phyloP scores from a whole-genome alignment of 2,888 invertebrate species.

The Cremastinae sp. region DNA sequence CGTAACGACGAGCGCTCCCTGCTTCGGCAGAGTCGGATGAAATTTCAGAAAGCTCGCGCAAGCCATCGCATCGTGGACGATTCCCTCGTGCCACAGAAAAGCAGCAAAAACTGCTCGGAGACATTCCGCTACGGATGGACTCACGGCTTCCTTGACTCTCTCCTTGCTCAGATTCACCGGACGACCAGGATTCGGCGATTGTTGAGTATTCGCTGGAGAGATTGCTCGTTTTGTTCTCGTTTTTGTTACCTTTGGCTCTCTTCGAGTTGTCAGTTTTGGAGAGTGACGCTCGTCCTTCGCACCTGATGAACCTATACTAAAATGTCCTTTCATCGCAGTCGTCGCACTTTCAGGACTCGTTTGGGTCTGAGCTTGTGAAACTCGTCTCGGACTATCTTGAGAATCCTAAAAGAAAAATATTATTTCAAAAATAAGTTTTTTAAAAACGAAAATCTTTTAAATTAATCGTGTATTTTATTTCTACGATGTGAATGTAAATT shows the following conservation, averaged over 20 bases:
- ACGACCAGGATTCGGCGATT: slow-evolving; percentile 75
- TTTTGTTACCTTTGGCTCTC: slow-evolving; percentile 80
- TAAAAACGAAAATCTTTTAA: not conserved
- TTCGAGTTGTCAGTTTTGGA: slow-evolving; percentile 82
- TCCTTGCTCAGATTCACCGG: slow-evolving; percentile 79
- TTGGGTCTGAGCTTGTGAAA: slow-evolving; percentile 82
- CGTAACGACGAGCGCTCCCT: slow-evolving; percentile 88
- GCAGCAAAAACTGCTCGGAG: slow-evolving; percentile 97
- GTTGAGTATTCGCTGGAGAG: slow-evolving; percentile 81
- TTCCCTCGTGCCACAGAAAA: slow-evolving; percentile 97
- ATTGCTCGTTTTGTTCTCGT: slow-evolving; percentile 79
- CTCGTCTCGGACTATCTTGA: slow-evolving; percentile 76
- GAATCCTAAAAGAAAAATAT: slow-evolving; percentile 71
- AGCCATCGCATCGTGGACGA: slow-evolving; percentile 98
- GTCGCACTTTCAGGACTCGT: slow-evolving; percentile 81
- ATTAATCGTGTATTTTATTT: too few species aligned
- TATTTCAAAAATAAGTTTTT: too few species aligned
- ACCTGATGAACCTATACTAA: slow-evolving; percentile 83
- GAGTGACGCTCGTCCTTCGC: slow-evolving; percentile 82
- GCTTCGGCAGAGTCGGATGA: slow-evolving; percentile 92
- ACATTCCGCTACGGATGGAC: slow-evolving; percentile 95
- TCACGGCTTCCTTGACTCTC: slow-evolving; percentile 90
- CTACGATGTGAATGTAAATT: not conserved
- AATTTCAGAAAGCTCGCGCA: slow-evolving; percentile 98
- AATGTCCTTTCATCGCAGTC: slow-evolving; percentile 81